Evolutionary conservation across 2,113 vertebrate species (phyloP), one percentile per base, ranked within the genome.

Genomic region (Mixornis gularis): DNA sequence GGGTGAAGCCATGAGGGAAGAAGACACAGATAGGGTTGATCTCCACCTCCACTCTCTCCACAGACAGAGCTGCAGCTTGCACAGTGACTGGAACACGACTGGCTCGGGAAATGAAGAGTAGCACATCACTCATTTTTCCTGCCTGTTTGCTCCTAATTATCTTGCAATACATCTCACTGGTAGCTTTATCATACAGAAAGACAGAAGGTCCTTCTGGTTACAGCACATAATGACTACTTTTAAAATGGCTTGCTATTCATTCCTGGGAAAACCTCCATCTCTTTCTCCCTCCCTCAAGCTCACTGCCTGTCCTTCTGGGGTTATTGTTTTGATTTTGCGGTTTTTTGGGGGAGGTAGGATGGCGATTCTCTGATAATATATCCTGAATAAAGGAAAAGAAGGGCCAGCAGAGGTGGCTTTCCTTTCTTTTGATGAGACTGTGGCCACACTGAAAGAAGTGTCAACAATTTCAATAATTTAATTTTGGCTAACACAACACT

Each of bases 141-240:
- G 79, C 56, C 91, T 92, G 74, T 93, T 94, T 96, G 84, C 81
- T 79, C 73, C 84, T 90, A 92, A 92, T 93, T 92, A 89, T 87
- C 89, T 85, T 60, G 85, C 78, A 94, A 94, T 85, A 87, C 40
- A 73, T 93, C 92, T 94, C 71, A 72, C 68, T 55, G 49, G 56
- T 81, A 85, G 58, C 65, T 95, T 79, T 79, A 87, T 79, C 92
- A 89, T 32, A 85, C 51, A 84, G 88, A 73, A 87, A 92, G 84
- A 87, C 80, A 95, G 84, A 90, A 81, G 88, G 89, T 71, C 56
- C 65, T 91, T 90, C 77, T 94, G 70, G 44, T 85, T 91, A 73
- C 85, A 70, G 84, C 34, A 83, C 55, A 73, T 65, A 90, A 87
- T 91, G 66, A 86, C 66, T 91, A 55, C 43, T 92, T 91, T 88